Percentiles rank a stretch among this genome's conserved stretches.
Evolutionary conservation across 1,140 invertebrate species (phyloP).

Genomic region (Ips typographus): DNA sequence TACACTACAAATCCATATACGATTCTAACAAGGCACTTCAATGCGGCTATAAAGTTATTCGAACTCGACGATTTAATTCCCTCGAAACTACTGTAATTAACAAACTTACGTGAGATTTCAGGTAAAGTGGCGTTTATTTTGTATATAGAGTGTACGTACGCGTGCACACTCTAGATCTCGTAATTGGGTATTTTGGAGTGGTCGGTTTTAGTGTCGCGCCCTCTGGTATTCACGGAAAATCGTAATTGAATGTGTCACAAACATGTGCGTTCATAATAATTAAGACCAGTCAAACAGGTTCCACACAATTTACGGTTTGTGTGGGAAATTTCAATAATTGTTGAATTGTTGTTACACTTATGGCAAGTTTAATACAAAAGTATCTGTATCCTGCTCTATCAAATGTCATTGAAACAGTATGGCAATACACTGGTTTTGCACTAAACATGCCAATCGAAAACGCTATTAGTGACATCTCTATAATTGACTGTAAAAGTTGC

Average conservation of each 20-base stretch:
- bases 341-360: too few species aligned
- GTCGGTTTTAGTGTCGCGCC: constrained; percentile 21
- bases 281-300: constrained; percentile 12
- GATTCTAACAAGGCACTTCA: background rate
- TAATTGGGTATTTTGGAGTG: constrained; percentile 27
- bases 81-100: constrained; percentile 23
- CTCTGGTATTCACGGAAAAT: background rate
- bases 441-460: background rate
- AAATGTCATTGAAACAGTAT: background rate
- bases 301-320: background rate
- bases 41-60: constrained; percentile 19
- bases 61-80: constrained; percentile 22
- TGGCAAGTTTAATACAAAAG: background rate
- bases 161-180: constrained; percentile 8
- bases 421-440: background rate
- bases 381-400: background rate
- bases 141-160: constrained; percentile 12
- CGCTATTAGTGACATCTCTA: too few species aligned
- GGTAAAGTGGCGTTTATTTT: constrained; percentile 32
- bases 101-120: constrained; percentile 29
- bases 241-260: constrained; percentile 14
- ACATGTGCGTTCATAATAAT: constrained; percentile 4
- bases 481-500: too few species aligned
- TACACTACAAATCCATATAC: too few species aligned
- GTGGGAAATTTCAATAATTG: too few species aligned